phyloP scores from a whole-genome alignment of 2,797 vertebrate species.

The Chloroceryle amazona region DNA sequence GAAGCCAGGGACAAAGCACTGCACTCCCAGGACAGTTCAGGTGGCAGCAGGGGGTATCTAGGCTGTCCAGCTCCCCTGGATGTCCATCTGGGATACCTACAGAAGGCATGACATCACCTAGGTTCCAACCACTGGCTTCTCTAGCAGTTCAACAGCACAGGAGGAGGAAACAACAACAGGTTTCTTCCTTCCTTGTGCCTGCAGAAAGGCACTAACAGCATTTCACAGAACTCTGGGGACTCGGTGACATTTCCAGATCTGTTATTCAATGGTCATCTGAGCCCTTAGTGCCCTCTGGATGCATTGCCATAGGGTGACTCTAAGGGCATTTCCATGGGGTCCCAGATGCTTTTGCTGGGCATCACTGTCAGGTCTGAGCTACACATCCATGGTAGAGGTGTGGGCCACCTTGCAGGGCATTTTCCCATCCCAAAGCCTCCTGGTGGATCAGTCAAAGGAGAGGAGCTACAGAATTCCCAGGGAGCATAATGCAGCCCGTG shows the following conservation, averaged over 20 bases:
- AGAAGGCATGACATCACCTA: not conserved
- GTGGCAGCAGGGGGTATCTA: not conserved
- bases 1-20: not conserved
- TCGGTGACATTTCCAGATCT: not conserved
- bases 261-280: not conserved
- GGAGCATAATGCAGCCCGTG: not conserved
- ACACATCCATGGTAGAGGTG: not conserved
- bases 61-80: not conserved
- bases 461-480: not conserved
- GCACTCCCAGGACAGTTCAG: not conserved
- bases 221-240: not conserved
- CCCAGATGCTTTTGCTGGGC: not conserved
- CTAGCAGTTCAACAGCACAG: not conserved
- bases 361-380: not conserved
- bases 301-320: not conserved
- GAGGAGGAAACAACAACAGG: not conserved
- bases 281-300: not conserved
- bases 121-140: not conserved
- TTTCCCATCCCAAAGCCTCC: not conserved
- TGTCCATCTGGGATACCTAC: not conserved
- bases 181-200: not conserved
- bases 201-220: rapidly evolving
- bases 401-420: not conserved
- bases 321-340: not conserved
- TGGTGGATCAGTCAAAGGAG: rapidly evolving